phyloP scores from a whole-genome alignment of 2,888 invertebrate species.

The Anthrax anthrax region DNA sequence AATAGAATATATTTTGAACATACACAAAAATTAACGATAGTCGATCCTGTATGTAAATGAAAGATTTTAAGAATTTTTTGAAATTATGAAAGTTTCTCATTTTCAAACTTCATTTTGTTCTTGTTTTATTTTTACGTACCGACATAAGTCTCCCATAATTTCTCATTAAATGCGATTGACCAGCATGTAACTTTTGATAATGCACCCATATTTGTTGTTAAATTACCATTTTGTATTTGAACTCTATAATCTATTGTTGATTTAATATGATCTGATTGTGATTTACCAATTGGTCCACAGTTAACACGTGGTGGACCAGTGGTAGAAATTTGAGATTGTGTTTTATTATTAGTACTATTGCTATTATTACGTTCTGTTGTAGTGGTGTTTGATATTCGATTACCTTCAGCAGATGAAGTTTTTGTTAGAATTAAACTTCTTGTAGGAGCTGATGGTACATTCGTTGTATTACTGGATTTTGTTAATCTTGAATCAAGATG shows the following conservation, averaged over 20 bases:
- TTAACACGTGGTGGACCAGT: slow-evolving; percentile 13
- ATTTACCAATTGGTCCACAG: slow-evolving; percentile 14
- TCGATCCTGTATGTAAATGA: slow-evolving; percentile 21
- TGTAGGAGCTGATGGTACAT: slow-evolving; percentile 13
- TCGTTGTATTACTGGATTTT: slow-evolving; percentile 12
- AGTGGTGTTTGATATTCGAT: slow-evolving; percentile 7
- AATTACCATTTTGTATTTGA: slow-evolving; percentile 36
- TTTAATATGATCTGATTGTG: slow-evolving; percentile 26
- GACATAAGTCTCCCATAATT: slow-evolving; percentile 55
- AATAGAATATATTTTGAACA: slow-evolving; percentile 29
- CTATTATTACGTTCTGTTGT: neutral
- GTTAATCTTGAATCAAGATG: slow-evolving; percentile 24
- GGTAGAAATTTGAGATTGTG: too few relatives aligned
- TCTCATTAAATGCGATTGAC: slow-evolving; percentile 42
- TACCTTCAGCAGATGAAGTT: slow-evolving; percentile 11
- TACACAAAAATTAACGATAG: slow-evolving; percentile 29
- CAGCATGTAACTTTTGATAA: slow-evolving; percentile 42
- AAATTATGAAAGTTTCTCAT: neutral
- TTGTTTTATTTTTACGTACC: too few relatives aligned
- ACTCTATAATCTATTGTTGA: slow-evolving; percentile 35
- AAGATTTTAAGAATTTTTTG: neutral
- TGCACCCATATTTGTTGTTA: slow-evolving; percentile 45
- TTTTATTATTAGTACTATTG: neutral
- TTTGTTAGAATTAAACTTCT: slow-evolving; percentile 13
- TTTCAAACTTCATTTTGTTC: neutral